phyloP scores from a whole-genome alignment of 2,888 invertebrate species.

The Pardosa pseudoannulata region DNA sequence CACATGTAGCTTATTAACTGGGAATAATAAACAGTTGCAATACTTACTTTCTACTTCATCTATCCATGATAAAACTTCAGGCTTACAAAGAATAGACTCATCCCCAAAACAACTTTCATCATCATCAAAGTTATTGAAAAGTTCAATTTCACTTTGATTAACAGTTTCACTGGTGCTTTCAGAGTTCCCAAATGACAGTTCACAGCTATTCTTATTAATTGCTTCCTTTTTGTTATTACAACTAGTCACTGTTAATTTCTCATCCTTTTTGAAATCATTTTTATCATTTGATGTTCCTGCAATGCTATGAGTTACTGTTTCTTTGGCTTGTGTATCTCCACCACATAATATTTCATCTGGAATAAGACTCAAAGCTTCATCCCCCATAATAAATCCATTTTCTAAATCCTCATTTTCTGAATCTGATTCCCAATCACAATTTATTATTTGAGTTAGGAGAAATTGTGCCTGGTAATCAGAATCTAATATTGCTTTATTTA shows the following conservation, averaged over 20 bases:
- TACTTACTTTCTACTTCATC: slow-evolving; percentile 67
- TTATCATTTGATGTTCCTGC: not conserved
- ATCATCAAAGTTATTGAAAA: slow-evolving; percentile 57
- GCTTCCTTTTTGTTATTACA: not conserved
- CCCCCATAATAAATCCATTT: slow-evolving; percentile 53
- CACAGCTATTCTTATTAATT: not conserved
- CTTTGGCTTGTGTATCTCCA: not conserved
- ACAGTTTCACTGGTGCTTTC: not conserved
- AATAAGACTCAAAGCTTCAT: slow-evolving; percentile 47
- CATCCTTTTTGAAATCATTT: not conserved
- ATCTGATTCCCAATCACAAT: slow-evolving; percentile 43
- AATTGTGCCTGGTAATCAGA: slow-evolving; percentile 1
- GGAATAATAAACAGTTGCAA: too few species aligned
- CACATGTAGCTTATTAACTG: too few species aligned
- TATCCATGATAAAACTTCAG: slow-evolving; percentile 54
- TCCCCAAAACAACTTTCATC: slow-evolving; percentile 63
- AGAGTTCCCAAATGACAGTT: not conserved
- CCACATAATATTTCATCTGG: slow-evolving; percentile 54
- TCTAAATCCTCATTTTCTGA: slow-evolving; percentile 38
- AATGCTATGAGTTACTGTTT: not conserved
- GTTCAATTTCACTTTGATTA: not conserved
- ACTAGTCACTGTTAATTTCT: not conserved
- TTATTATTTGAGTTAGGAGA: slow-evolving; percentile 27
- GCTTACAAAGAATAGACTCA: slow-evolving; percentile 56
- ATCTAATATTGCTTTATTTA: not conserved